Evolutionary conservation across 2,888 invertebrate species (phyloP), one percentile per base, ranked within the genome.

Genomic region (Hypselothyrea guttata): DNA sequence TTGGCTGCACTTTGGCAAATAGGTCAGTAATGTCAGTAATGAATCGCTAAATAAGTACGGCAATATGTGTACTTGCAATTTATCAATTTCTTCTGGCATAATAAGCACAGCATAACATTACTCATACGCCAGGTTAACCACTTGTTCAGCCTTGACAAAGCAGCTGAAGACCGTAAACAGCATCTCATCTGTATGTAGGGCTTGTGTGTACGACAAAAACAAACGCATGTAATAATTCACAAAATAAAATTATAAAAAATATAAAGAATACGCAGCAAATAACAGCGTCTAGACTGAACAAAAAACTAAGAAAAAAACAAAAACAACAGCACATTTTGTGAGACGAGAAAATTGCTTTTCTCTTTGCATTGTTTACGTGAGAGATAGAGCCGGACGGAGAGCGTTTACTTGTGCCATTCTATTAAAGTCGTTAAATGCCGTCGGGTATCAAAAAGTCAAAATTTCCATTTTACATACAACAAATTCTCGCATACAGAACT

Each of bases 71-170:
- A 38, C 11, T 16, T 27, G 33, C 30, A 33, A 35, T 53, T 42
- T 49, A 52, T 71, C 44, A 71, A 59, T 11, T 34, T 62, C 65
- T 37, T 27, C 1, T 22, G 7, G 48, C 58, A 70, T 70, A 59
- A 77, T 71, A 55, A 70, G 53, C 42, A 55, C 22, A n/a, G 8
- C 7, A 49, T 38, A 51, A 64, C 49, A 86, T 86, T 71, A 65
- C 84, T 66, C 71, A 81, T 86, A 86, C 79, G 84, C 79, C 65
- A 76, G 71, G 84, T 84, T 75, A 77, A 82, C 75, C 81, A 68
- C 76, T 64, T 71, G 58, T 54, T 64, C 48, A 46, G 42, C 48
- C 15, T 15, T 13, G 71, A 70, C 64, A 60, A 46, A 22, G 22
- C 12, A 30, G 15, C 27, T 3, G 35, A 48, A 31, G 12, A 8